Evolutionary conservation across 2,797 vertebrate genomes (phyloP), one percentile per base, ranked within the genome.

Genomic region (Nothura maculosa): DNA sequence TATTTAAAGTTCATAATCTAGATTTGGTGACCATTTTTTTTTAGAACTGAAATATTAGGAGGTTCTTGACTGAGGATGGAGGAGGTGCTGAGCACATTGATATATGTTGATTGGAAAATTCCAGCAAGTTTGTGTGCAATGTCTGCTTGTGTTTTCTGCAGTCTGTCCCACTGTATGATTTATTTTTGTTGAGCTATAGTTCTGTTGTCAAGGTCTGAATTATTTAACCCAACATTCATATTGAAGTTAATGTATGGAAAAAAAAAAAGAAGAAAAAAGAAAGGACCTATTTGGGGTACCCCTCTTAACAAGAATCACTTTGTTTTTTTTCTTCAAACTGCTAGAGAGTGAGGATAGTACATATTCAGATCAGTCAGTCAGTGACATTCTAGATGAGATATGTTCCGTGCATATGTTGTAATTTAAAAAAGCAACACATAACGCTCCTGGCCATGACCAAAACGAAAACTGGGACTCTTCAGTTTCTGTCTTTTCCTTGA

Each of bases 261-360:
- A 27, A 89, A 72, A 30, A 81, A 57, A 7, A 70, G 25, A 89
- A 73, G n/a, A 48, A 28, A 89, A 73, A n/a, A 81, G 52, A 7
- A 70, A 22, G 5, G 18, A 32, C 3, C 10, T 70, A 7, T 21
- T 87, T 79, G 17, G 4, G 12, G 30, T 70, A 6, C 3, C 8
- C 1, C 1, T 77, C 32, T 62, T 50, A 55, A n/a, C 2, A 69
- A 25, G 3, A 82, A 61, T 48, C 14, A 7, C 4, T 64, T 25
- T 40, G 28, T 47, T 22, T 48, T 48, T 48, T 48, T 48, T 48
- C 12, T 16, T 14, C 50, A 14, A 52, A 10, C 12, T 4, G 25
- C 28, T 27, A 8, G 3, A 55, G 9, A 8, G 5, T 50, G n/a
- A 30, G 27, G 47, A 62, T 10, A 55, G 30, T 55, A 12, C 58